A percentile compares a stretch with the other conserved stretches of the same genome.
These are phyloP conservation scores for Apis laboriosa DNA, from an alignment of 1,140 invertebrate genomes.

Conservation along the genomic window DNA sequence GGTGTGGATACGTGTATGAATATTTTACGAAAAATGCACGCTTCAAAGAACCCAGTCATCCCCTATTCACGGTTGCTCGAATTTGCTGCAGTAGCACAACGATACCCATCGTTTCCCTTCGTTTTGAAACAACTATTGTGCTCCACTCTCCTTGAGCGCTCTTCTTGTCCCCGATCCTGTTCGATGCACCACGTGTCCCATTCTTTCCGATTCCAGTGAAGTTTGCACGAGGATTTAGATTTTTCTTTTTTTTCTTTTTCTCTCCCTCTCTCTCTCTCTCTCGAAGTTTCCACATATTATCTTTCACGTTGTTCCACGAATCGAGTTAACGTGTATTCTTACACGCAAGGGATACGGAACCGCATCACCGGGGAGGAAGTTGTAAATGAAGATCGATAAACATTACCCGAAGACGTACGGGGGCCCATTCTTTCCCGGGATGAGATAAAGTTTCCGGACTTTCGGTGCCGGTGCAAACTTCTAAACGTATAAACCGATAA, in stretches of 20 bases:
- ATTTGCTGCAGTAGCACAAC: constrained; percentile 3
- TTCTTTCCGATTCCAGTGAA: constrained; percentile 11
- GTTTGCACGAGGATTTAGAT: background rate
- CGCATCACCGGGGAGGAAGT: constrained; percentile 18
- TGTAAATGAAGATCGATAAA: constrained; percentile 53
- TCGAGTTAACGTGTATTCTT: background rate
- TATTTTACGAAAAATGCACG: constrained; percentile 66
- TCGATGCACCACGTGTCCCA: constrained; percentile 6
- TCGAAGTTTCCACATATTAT: no score
- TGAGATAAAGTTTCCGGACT: constrained; percentile 40
- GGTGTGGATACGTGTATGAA: constrained; percentile 37
- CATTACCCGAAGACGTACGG: constrained; percentile 20
- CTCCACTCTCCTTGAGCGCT: constrained; percentile 16
- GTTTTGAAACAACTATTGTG: constrained; percentile 33
- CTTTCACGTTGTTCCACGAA: no score
- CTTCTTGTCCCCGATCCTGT: background rate
- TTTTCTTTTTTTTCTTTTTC: background rate
- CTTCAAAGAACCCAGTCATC: constrained; percentile 55
- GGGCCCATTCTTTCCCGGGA: constrained; percentile 14
- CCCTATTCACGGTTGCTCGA: constrained; percentile 59
- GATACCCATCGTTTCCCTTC: background rate
- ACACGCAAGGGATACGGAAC: no score
- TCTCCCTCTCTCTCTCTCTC: no score
- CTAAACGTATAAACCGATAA: constrained; percentile 49
- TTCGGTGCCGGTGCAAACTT: constrained; percentile 11